Percentiles rank a stretch among this genome's conserved stretches.
phyloP scores from a whole-genome alignment of 2,113 vertebrate genomes.

The Mobula hypostoma region DNA sequence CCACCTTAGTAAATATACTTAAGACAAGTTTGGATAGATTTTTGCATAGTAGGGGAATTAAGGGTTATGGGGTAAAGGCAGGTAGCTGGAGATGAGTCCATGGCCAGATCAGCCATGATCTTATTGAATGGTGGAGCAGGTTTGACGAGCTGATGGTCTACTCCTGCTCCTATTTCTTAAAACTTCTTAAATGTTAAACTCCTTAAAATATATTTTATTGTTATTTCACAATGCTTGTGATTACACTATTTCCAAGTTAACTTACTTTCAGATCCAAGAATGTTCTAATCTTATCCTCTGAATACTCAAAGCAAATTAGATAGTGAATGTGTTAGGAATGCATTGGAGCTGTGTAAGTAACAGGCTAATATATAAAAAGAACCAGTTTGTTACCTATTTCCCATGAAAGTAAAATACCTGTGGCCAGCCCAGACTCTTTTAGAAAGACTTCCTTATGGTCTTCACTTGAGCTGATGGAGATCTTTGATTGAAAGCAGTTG shows the following conservation, averaged over 20 bases:
- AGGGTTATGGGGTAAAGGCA: no score
- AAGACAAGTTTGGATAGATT: no score
- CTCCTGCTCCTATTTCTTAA: no score
- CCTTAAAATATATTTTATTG: not conserved
- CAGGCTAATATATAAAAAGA: not conserved
- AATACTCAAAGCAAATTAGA: not conserved
- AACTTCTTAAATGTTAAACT: not conserved
- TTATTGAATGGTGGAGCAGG: no score
- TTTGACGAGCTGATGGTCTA: no score
- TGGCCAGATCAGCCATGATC: no score
- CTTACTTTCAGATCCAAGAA: not conserved
- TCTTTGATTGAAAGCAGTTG: not conserved
- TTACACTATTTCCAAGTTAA: not conserved
- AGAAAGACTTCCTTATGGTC: not conserved
- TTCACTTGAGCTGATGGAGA: not conserved
- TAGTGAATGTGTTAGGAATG: not conserved
- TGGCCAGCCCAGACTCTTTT: not conserved
- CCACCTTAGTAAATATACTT: no score
- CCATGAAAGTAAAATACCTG: not conserved
- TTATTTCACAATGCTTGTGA: not conserved
- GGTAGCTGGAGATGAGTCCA: no score
- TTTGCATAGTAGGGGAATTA: no score
- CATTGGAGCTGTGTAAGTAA: not conserved
- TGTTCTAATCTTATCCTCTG: not conserved
- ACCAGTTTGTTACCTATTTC: not conserved